Evolutionary conservation across 1,140 invertebrate genomes (phyloP).

Genomic region (Aricia agestis): DNA sequence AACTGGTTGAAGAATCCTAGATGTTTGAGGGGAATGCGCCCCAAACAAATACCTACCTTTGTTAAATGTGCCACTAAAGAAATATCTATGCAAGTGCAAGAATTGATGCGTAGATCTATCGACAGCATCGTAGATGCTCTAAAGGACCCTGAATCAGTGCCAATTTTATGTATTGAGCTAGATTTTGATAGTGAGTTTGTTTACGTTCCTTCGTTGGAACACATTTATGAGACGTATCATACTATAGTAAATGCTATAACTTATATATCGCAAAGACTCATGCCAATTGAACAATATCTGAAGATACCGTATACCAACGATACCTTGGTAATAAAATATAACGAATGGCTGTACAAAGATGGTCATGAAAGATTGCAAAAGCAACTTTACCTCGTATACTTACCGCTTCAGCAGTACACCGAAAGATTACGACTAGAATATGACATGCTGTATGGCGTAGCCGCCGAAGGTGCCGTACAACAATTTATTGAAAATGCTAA

Average conservation of each 20-base stretch:
- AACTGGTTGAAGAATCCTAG: constrained; percentile 67
- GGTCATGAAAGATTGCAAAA: constrained; percentile 58
- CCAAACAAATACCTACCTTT: constrained; percentile 56
- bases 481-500: constrained; percentile 51
- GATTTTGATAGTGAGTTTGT: constrained; percentile 71
- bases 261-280: constrained; percentile 67
- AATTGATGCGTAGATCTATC: constrained; percentile 71
- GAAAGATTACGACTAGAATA: constrained; percentile 54
- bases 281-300: constrained; percentile 71
- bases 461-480: constrained; percentile 45
- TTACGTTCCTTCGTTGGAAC: constrained; percentile 66
- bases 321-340: constrained; percentile 61
- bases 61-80: constrained; percentile 65
- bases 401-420: constrained; percentile 57
- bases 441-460: constrained; percentile 53
- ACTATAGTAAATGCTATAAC: constrained; percentile 65
- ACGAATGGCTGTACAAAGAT: constrained; percentile 63
- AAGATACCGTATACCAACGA: constrained; percentile 59
- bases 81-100: constrained; percentile 72
- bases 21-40: constrained; percentile 55
- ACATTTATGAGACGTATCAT: constrained; percentile 64
- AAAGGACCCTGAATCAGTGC: constrained; percentile 52
- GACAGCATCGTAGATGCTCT: constrained; percentile 58
- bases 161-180: constrained; percentile 61
- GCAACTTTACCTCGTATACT: constrained; percentile 57